Conservation (phyloP, 2,888 invertebrate genomes). For the Drosophila nr. perissopoda region DNA sequence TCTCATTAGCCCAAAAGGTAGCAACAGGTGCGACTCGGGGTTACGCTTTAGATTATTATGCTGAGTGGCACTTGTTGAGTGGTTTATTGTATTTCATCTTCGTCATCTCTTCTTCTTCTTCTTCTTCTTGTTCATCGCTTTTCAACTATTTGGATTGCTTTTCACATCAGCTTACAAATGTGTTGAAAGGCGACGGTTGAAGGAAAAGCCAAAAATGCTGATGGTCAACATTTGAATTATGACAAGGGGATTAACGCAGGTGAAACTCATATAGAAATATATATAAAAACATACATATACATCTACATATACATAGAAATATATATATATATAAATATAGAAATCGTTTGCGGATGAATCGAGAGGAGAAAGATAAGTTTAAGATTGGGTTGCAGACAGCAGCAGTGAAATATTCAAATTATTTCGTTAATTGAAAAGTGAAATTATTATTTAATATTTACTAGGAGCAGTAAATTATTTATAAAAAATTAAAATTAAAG, state of each 20-base stretch:
- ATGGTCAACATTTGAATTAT: constrained; percentile 13
- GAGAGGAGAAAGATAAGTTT: neutral
- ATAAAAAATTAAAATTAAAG: neutral
- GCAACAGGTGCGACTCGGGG: constrained; percentile 20
- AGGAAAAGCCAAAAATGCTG: constrained; percentile 5
- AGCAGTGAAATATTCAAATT: neutral
- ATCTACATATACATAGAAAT: too few relatives aligned
- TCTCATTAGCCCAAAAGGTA: constrained; percentile 42
- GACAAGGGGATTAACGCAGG: constrained; percentile 22
- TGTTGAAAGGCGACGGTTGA: constrained; percentile 28
- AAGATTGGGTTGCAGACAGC: neutral
- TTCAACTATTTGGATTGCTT: constrained; percentile 28
- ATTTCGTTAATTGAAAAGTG: neutral
- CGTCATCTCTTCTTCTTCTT: neutral
- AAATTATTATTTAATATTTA: neutral
- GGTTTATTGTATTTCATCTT: constrained; percentile 14
- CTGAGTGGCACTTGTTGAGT: constrained; percentile 49
- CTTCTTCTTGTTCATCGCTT: neutral
- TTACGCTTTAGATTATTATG: constrained; percentile 1
- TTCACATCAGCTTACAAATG: constrained; percentile 28
- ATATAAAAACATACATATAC: too few relatives aligned
- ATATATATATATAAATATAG: too few relatives aligned
- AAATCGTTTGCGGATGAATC: constrained; percentile 1
- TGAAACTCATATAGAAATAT: neutral
- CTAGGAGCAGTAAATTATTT: neutral